Base-by-base conservation (phyloP, 2,888 invertebrate genomes). In the Drosophila yooni region DNA sequence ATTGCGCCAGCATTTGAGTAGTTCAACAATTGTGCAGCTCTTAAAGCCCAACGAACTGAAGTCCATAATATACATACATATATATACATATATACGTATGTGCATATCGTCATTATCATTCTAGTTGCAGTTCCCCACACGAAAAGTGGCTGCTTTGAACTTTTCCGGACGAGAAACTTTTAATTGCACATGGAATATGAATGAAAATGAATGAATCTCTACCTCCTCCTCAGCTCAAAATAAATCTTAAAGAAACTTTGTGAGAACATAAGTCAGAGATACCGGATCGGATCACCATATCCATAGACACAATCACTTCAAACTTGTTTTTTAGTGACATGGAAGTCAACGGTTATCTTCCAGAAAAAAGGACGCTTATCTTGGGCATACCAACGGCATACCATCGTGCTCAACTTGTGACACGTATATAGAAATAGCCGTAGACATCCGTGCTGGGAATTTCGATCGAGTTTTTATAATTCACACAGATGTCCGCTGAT, bases 51-150 rank as follows among this genome's bases (percentile, higher is more conserved):
- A 38, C 15, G 15, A 36, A 36, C 38, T 43, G 11, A 11, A 11
- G 43, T 43, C 11, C 11, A 0, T 21, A 11, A 40, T 40, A 11
- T n/a, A 40, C n/a, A 13, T 1, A 40, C 8, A 34, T 15, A 40
- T 11, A 34, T 13, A 13, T 11, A 33, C 3, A 11, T 34, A 34
- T 11, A 0, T 33, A 33, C 21, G 21, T 3, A 34, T 34, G 4
- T 43, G 21, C n/a, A n/a, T 40, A 40, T 40, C n/a, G n/a, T n/a
- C 40, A 40, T n/a, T 40, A n/a, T n/a, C 40, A 40, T 40, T 40
- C 40, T n/a, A 40, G 40, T 10, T n/a, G 2, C 40, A n/a, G n/a
- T 40, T n/a, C 10, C n/a, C 10, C n/a, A 40, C 40, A n/a, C n/a
- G n/a, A n/a, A 40, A 21, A 53, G 25, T 34, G 21, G 15, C 53